Percentiles rank a stretch among this genome's conserved stretches.
These are phyloP conservation scores for Helleia helle DNA, from an alignment of 2,888 invertebrate genomes.

Conservation along the genomic window DNA sequence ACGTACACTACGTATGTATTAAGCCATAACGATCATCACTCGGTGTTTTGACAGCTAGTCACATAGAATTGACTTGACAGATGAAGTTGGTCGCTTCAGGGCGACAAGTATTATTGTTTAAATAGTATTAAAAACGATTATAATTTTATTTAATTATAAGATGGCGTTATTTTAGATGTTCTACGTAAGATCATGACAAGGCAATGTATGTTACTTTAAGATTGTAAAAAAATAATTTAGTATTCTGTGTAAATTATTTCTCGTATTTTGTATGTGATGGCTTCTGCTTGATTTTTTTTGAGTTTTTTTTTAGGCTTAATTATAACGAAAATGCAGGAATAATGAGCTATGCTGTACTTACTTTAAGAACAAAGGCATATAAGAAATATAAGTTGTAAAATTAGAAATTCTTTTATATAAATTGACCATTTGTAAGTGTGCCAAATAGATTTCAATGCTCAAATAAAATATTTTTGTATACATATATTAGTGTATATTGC, in stretches of 20 bases:
- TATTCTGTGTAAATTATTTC: slow-evolving; percentile 49
- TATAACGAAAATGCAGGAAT: slow-evolving; percentile 27
- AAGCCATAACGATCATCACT: slow-evolving; percentile 20
- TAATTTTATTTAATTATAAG: slow-evolving; percentile 54
- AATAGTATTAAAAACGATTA: slow-evolving; percentile 43
- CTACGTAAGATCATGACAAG: slow-evolving; percentile 66
- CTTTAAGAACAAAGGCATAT: slow-evolving; percentile 15
- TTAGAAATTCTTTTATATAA: slow-evolving; percentile 4
- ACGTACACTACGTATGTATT: too few relatives aligned
- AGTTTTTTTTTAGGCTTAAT: slow-evolving; percentile 33
- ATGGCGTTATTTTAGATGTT: slow-evolving; percentile 70
- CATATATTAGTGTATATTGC: slow-evolving; percentile 4
- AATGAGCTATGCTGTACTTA: slow-evolving; percentile 32
- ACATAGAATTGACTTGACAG: slow-evolving; percentile 53
- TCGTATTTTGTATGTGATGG: slow-evolving; percentile 40
- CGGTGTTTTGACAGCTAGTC: slow-evolving; percentile 60
- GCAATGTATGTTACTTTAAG: slow-evolving; percentile 46
- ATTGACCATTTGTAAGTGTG: slow-evolving; percentile 11
- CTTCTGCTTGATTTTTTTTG: slow-evolving; percentile 34
- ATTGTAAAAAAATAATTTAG: slow-evolving; percentile 41
- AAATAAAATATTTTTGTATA: slow-evolving; percentile 11
- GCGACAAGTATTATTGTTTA: slow-evolving; percentile 54
- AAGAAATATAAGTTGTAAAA: background rate
- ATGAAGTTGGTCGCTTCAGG: slow-evolving; percentile 30
- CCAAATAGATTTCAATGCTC: slow-evolving; percentile 20